Evolutionary conservation across 2,888 invertebrate genomes (phyloP).

Genomic region (Amiota minor): DNA sequence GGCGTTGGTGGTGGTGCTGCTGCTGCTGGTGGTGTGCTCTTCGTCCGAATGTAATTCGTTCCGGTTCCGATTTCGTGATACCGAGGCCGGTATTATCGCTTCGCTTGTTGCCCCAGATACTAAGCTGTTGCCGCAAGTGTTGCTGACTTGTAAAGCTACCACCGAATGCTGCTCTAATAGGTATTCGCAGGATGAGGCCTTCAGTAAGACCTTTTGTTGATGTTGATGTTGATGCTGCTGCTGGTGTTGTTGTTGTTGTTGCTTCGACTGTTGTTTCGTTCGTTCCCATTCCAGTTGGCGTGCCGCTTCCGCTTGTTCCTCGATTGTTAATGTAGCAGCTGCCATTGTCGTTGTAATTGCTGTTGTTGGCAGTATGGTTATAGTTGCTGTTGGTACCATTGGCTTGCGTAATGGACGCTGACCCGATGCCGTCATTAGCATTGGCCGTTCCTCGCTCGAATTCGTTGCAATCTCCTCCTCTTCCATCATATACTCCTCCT

Average conservation of each 20-base stretch:
- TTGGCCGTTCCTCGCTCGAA: conserved; percentile 58
- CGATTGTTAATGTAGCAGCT: conserved; percentile 14
- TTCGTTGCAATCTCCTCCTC: conserved; percentile 50
- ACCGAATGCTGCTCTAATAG: conserved; percentile 68
- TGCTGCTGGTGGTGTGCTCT: conserved; percentile 23
- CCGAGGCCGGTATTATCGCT: conserved; percentile 28
- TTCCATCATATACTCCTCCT: conserved; percentile 40
- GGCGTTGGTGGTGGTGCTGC: conserved; percentile 41
- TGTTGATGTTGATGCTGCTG: conserved; percentile 44
- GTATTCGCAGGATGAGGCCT: conserved; percentile 70
- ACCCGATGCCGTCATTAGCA: conserved; percentile 55
- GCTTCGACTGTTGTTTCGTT: conserved; percentile 12
- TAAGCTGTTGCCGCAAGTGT: conserved; percentile 40
- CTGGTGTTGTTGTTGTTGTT: conserved; percentile 37
- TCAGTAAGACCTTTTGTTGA: conserved; percentile 45
- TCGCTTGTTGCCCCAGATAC: neutral
- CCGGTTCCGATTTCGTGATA: neutral
- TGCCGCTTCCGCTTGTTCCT: neutral
- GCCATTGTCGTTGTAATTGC: conserved; percentile 48
- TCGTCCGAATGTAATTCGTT: conserved; percentile 23
- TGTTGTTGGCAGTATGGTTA: conserved; percentile 58
- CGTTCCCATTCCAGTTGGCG: neutral
- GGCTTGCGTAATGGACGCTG: conserved; percentile 58
- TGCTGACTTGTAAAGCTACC: conserved; percentile 40
- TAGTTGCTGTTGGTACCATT: conserved; percentile 48